Conservation (phyloP, 2,888 invertebrate genomes). For the Thyatira batis region DNA sequence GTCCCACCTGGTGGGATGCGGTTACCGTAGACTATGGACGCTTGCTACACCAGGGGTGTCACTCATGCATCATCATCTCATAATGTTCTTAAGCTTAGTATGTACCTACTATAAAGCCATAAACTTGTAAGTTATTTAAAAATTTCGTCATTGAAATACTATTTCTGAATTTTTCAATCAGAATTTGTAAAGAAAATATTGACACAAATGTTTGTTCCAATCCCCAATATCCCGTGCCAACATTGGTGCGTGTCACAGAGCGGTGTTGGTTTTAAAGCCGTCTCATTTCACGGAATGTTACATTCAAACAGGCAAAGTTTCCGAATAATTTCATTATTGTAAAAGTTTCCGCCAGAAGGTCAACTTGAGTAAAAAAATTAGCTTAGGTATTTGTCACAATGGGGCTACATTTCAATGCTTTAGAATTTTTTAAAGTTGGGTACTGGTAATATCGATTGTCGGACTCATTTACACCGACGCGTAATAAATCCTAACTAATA, state of each 20-base stretch:
- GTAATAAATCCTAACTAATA: not conserved
- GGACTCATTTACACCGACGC: not conserved
- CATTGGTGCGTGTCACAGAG: not conserved
- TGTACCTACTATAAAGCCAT: too few relatives aligned
- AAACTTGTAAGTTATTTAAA: too few relatives aligned
- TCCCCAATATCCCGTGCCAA: not conserved
- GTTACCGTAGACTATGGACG: not conserved
- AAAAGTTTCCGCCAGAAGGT: slow-evolving; percentile 27
- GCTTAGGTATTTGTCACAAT: slow-evolving; percentile 32
- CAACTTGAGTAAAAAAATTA: slow-evolving; percentile 29
- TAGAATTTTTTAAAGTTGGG: not conserved
- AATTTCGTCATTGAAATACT: too few relatives aligned
- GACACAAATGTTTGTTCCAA: not conserved
- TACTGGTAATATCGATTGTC: not conserved
- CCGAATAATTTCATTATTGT: slow-evolving; percentile 41
- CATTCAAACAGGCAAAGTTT: slow-evolving; percentile 28
- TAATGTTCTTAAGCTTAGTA: too few relatives aligned
- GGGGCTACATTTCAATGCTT: slow-evolving; percentile 7
- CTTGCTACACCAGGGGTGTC: not conserved
- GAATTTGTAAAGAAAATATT: not conserved
- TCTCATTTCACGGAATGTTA: slow-evolving; percentile 22
- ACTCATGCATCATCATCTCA: too few relatives aligned
- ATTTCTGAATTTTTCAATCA: too few relatives aligned
- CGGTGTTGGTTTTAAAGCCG: slow-evolving; percentile 12
- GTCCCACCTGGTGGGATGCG: not conserved